A percentile compares a stretch with the other conserved stretches of the same genome.
Evolutionary conservation across 2,888 invertebrate genomes (phyloP).

Genomic region (Eupelmus urozonus): DNA sequence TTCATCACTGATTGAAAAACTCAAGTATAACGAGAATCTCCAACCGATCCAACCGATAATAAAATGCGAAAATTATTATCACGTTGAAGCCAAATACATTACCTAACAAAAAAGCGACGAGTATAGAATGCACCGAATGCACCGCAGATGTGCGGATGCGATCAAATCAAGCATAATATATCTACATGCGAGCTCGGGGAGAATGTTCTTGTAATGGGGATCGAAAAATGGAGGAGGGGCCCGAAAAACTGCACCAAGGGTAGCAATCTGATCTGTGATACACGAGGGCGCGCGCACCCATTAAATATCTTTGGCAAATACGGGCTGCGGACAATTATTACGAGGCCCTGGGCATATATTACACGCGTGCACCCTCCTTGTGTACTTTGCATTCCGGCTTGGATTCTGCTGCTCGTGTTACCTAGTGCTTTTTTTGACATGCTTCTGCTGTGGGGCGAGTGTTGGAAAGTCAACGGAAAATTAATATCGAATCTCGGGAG

Average conservation of each 20-base stretch:
- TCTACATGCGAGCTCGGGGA: slow-evolving; percentile 4
- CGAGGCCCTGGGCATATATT: slow-evolving; percentile 30
- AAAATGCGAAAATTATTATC: slow-evolving; percentile 12
- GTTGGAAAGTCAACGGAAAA: slow-evolving; percentile 40
- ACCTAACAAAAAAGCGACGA: slow-evolving; percentile 23
- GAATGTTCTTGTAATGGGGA: slow-evolving; percentile 8
- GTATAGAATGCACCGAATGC: slow-evolving; percentile 24
- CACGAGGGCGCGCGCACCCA: slow-evolving; percentile 7
- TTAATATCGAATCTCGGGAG: slow-evolving; percentile 20
- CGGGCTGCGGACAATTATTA: slow-evolving; percentile 45
- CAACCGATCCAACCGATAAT: neutral
- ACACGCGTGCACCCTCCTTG: slow-evolving; percentile 24
- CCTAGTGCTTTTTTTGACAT: neutral
- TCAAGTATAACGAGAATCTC: neutral
- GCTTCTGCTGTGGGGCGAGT: slow-evolving; percentile 1
- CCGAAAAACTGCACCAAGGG: slow-evolving; percentile 7
- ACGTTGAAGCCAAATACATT: neutral
- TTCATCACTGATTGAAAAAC: too few species aligned
- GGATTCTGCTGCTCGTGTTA: slow-evolving; percentile 26
- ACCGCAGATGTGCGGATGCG: slow-evolving; percentile 49
- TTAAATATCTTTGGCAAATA: slow-evolving; percentile 58
- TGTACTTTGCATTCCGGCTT: slow-evolving; percentile 29
- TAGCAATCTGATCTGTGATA: slow-evolving; percentile 42
- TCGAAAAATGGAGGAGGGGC: neutral
- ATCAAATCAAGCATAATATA: slow-evolving; percentile 12